A percentile compares a stretch with the other conserved stretches of the same genome.
Evolutionary conservation across 2,113 vertebrate genomes (phyloP).

Genomic region (Heteronetta atricapilla): DNA sequence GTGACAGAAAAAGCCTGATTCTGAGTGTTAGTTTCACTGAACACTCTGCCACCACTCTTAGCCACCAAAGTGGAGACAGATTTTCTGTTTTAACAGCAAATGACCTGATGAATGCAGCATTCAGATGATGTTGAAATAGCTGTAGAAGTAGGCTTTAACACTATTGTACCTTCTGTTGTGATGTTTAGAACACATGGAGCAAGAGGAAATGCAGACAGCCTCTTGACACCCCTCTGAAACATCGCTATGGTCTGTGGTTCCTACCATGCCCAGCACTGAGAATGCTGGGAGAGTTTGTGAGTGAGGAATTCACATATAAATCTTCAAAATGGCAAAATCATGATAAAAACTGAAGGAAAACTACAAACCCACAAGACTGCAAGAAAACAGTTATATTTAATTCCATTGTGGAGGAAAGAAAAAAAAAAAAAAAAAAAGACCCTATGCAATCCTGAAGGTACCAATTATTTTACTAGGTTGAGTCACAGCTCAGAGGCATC

Average conservation of each 20-base stretch:
- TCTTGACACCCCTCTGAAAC: background rate
- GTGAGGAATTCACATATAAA: background rate
- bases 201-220: background rate
- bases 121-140: background rate
- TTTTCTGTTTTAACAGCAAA: background rate
- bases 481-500: constrained; percentile 1
- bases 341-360: background rate
- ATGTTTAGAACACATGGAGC: background rate
- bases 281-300: background rate
- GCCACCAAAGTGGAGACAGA: background rate
- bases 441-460: background rate
- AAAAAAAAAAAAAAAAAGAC: background rate
- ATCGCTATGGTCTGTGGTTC: background rate
- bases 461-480: constrained; percentile 21
- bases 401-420: background rate
- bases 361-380: background rate
- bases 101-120: background rate
- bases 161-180: background rate
- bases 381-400: background rate
- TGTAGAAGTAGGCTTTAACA: background rate
- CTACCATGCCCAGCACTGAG: fast-evolving
- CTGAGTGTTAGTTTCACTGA: background rate
- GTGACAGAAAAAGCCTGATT: background rate
- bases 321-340: background rate
- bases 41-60: background rate